Conservation (phyloP, 2,797 vertebrate genomes). For the Dallia pectoralis region DNA sequence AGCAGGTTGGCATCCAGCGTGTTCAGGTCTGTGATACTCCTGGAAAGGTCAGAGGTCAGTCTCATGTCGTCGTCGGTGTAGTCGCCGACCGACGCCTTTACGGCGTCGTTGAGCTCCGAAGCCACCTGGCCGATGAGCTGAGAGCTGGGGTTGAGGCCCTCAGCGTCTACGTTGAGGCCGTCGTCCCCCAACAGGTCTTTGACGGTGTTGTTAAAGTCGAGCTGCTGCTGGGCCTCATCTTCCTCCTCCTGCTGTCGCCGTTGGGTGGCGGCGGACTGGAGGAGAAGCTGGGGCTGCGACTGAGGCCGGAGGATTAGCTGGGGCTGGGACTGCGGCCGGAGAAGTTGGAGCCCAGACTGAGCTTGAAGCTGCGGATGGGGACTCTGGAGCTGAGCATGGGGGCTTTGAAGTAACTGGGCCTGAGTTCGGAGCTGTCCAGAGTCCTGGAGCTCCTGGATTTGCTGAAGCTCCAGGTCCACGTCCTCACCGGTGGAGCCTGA, state of each 20-base stretch:
- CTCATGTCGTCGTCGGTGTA: slow-evolving; percentile 96
- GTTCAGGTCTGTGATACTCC: slow-evolving; percentile 99
- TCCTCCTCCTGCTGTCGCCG: slow-evolving; percentile 64
- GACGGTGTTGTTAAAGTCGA: slow-evolving; percentile 96
- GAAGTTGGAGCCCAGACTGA: slow-evolving; percentile 28
- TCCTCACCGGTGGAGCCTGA: slow-evolving; percentile 74
- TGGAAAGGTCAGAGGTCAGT: slow-evolving; percentile 97
- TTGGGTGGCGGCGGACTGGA: slow-evolving; percentile 56
- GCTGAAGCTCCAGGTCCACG: slow-evolving; percentile 54
- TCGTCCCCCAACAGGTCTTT: slow-evolving; percentile 95
- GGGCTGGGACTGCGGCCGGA: neutral
- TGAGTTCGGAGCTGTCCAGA: slow-evolving; percentile 34
- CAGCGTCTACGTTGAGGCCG: slow-evolving; percentile 35
- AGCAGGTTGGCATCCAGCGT: slow-evolving; percentile 96
- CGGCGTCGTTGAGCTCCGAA: slow-evolving; percentile 87
- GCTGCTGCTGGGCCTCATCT: slow-evolving; percentile 74
- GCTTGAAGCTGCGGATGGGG: slow-evolving; percentile 56
- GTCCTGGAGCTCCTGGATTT: slow-evolving; percentile 38
- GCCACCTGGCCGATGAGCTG: slow-evolving; percentile 93
- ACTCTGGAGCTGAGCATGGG: slow-evolving; percentile 25
- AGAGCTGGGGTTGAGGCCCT: slow-evolving; percentile 91
- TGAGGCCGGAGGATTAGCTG: neutral
- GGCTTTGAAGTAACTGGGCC: slow-evolving; percentile 13
- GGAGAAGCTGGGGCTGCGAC: neutral
- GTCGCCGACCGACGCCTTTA: slow-evolving; percentile 78